Evolutionary conservation across 2,113 vertebrate species (phyloP).

Genomic region (Poecile atricapillus): DNA sequence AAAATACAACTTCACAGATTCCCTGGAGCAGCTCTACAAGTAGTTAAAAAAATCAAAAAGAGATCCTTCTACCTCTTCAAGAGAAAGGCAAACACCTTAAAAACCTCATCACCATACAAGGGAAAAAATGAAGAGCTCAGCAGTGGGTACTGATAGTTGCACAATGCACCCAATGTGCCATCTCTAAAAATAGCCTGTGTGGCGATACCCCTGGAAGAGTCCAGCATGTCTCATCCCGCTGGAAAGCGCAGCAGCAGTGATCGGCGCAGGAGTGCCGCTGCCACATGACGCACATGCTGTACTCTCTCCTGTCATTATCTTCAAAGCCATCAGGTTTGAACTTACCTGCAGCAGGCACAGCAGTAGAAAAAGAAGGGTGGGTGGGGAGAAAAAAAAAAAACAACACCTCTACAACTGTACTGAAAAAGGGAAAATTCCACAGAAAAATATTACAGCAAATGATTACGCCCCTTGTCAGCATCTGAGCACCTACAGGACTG

Average conservation of each 20-base stretch:
- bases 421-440: slow-evolving; percentile 15
- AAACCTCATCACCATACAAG: slow-evolving; percentile 47
- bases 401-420: not conserved
- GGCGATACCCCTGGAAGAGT: slow-evolving; percentile 11
- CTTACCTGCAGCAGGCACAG: not conserved
- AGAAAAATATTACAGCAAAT: not conserved
- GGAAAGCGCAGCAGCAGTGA: not conserved
- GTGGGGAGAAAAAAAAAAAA: not conserved
- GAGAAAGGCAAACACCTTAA: slow-evolving; percentile 23
- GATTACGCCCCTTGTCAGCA: not conserved
- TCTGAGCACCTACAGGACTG: slow-evolving; percentile 26
- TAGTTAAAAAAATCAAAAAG: not conserved
- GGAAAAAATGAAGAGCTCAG: slow-evolving; percentile 29
- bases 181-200: slow-evolving; percentile 7
- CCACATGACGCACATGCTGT: not conserved
- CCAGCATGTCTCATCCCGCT: not conserved
- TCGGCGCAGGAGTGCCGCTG: not conserved
- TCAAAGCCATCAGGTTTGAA: slow-evolving; percentile 4
- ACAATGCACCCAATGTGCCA: not conserved
- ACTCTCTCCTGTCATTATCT: slow-evolving; percentile 18
- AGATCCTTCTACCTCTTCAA: not conserved
- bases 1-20: not conserved
- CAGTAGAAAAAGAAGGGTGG: not conserved
- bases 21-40: not conserved
- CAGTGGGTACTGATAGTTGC: not conserved